Evolutionary conservation across 2,888 invertebrate species (phyloP), one percentile per base, ranked within the genome.

Genomic region (Cephus pygmeus): DNA sequence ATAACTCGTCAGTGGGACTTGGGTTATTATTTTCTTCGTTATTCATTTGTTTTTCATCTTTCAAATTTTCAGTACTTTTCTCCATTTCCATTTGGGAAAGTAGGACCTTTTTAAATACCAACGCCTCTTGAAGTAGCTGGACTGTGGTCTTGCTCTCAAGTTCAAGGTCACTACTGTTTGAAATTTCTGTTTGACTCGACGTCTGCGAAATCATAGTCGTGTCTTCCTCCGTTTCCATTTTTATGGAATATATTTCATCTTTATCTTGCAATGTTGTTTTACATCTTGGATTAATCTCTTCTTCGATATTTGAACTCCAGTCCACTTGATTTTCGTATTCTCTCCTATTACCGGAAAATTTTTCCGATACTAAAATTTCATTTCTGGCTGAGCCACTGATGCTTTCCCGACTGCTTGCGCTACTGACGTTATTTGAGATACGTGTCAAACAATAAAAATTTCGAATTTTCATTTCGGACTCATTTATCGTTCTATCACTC

Each of bases 51-150:
- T 56, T 56, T 56, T 56, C 56, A 9, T 71, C 40, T 31, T 34
- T 33, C 1, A 69, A 75, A 12, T 34, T 56, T n/a, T 34, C 69
- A 6, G 15, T 33, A 15, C 30, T 56, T 30, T 82, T 82, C 15
- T 83, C 84, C 0, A 79, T 71, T 33, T 85, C 83, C 9, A 86
- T 76, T 30, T 83, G 83, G 31, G 83, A 83, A 11, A 87, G 74
- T 3, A 87, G 76, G 6, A 82, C 84, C 15, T 83, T 84, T 33
- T 86, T 86, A 71, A 86, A 86, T 74, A 82, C 79, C 35, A 87
- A 68, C 3, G 87, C 87, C 75, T 89, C 85, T 34, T 83, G 83
- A 11, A 87, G 77, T n/a, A 89, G 75, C 6, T 81, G 34, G 1
- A 77, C 79, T 12, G 85, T 88, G 4, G 87, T 85, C 79, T 83